Percentiles rank a stretch among this genome's conserved stretches.
Evolutionary conservation across 1,140 invertebrate genomes (phyloP).

Genomic region (Probaryconus sp.): DNA sequence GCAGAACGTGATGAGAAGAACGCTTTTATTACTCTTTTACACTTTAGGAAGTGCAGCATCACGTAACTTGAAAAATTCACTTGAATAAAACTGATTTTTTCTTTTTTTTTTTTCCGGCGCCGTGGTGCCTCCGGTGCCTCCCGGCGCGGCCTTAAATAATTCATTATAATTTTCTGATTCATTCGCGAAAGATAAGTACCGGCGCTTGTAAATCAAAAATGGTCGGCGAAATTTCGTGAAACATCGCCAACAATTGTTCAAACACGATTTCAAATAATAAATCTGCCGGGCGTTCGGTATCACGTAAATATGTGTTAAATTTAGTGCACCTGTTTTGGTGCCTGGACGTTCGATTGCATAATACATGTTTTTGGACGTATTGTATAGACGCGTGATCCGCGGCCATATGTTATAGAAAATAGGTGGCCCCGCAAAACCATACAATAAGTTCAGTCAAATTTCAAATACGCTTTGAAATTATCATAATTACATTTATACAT

Average conservation of each 20-base stretch:
- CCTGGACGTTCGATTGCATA: constrained; percentile 48
- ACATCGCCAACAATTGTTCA: constrained; percentile 40
- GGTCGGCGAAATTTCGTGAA: constrained; percentile 21
- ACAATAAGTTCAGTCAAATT: too few species aligned
- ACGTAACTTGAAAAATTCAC: constrained; percentile 56
- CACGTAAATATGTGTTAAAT: constrained; percentile 56
- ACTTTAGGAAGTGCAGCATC: constrained; percentile 47
- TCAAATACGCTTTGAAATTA: too few species aligned
- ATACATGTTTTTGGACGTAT: constrained; percentile 25
- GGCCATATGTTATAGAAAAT: too few species aligned
- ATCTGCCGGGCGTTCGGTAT: constrained; percentile 41
- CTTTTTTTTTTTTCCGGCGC: too few species aligned
- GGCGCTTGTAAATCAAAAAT: constrained; percentile 50
- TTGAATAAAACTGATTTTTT: constrained; percentile 55
- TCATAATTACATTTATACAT: too few species aligned
- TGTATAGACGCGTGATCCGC: too few species aligned
- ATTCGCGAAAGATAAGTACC: constrained; percentile 39
- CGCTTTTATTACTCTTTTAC: constrained; percentile 50
- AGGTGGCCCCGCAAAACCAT: too few species aligned
- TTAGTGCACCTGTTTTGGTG: constrained; percentile 54
- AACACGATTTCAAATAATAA: constrained; percentile 50
- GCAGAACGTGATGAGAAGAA: constrained; percentile 56
- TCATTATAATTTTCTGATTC: constrained; percentile 52
- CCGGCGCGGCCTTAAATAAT: constrained; percentile 25
- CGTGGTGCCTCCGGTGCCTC: constrained; percentile 5